Percentiles rank a stretch among this genome's conserved stretches.
These are phyloP conservation scores for Pangasius sanitwongsei DNA, from an alignment of 2,797 vertebrate genomes.

Conservation along the genomic window DNA sequence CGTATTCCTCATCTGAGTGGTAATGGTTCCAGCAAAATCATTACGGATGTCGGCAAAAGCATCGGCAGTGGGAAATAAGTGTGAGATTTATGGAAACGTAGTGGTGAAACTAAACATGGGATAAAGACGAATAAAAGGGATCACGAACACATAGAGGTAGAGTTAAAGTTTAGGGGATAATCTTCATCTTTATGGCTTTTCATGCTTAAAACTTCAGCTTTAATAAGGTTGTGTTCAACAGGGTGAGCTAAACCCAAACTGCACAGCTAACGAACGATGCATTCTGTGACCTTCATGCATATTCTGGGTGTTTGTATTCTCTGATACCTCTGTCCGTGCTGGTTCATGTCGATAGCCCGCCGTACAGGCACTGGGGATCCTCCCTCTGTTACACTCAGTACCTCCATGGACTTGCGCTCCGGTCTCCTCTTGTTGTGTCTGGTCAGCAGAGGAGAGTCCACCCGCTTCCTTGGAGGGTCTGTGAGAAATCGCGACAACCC, in stretches of 20 bases:
- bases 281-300: not conserved
- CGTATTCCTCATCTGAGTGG: not conserved
- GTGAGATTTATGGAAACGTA: conserved; percentile 46
- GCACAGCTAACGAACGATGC: not conserved
- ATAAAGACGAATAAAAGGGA: conserved; percentile 17
- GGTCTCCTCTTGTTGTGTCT: conserved; percentile 95
- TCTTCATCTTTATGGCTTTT: not conserved
- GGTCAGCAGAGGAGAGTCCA: conserved; percentile 97
- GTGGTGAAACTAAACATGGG: conserved; percentile 25
- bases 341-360: conserved; percentile 94
- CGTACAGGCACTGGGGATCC: conserved; percentile 94
- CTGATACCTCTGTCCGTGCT: conserved; percentile 93
- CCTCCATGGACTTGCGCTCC: conserved; percentile 97
- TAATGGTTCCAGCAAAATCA: not conserved
- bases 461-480: conserved; percentile 85
- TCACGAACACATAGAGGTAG: conserved; percentile 8
- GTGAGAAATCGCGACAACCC: conserved; percentile 8
- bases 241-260: not conserved
- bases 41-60: conserved; percentile 34
- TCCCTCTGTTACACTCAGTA: conserved; percentile 92
- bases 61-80: conserved; percentile 35
- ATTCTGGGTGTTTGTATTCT: not conserved
- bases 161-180: not conserved
- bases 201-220: not conserved
- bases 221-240: not conserved